phyloP scores from a whole-genome alignment of 2,888 invertebrate genomes.

The Harpalus rubripes region DNA sequence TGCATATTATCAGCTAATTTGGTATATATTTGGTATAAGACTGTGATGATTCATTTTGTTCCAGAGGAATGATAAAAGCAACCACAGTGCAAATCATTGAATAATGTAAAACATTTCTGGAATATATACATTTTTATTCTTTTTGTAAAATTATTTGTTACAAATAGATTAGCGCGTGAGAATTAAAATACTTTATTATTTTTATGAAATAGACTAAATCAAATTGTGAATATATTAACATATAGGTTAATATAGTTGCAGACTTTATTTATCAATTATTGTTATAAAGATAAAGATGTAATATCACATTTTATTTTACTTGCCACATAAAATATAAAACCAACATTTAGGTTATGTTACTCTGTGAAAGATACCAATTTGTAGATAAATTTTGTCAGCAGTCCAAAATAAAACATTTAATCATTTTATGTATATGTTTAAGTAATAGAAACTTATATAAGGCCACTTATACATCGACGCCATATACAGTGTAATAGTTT shows the following conservation, averaged over 20 bases:
- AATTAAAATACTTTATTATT: background rate
- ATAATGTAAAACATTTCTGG: slow-evolving; percentile 43
- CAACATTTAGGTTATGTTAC: background rate
- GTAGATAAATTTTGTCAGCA: background rate
- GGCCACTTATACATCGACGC: too few species aligned
- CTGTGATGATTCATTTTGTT: slow-evolving; percentile 40
- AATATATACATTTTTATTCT: slow-evolving; percentile 45
- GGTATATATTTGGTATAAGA: slow-evolving; percentile 7
- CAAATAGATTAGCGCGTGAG: slow-evolving; percentile 28
- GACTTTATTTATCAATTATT: background rate
- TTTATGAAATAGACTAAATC: background rate
- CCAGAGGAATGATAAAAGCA: slow-evolving; percentile 14
- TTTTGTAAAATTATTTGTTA: slow-evolving; percentile 24
- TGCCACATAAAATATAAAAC: background rate
- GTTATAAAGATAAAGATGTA: background rate
- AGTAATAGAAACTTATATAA: background rate
- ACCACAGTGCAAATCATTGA: slow-evolving; percentile 46
- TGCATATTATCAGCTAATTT: background rate
- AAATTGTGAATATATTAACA: slow-evolving; percentile 1
- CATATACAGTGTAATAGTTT: too few species aligned
- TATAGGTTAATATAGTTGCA: background rate
- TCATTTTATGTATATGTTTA: background rate
- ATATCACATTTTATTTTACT: background rate
- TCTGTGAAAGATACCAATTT: background rate
- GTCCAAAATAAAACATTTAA: background rate